These are phyloP conservation scores for Hypothenemus hampei DNA, from an alignment of 1,140 invertebrate species.

Conservation along the genomic window DNA sequence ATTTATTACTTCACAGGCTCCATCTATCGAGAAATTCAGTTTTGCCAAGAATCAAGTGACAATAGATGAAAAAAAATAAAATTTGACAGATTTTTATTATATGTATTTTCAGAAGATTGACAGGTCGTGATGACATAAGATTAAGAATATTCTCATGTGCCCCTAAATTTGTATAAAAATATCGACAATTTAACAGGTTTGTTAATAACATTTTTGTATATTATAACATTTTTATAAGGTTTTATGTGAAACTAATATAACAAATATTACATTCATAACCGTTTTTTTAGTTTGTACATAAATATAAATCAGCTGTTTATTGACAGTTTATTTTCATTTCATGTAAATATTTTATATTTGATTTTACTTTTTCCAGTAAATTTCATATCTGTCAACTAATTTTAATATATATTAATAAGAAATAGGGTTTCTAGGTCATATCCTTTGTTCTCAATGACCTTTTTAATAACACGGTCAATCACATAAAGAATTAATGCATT, in stretches of 20 bases:
- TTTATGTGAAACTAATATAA: background rate
- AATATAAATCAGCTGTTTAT: slow-evolving; percentile 11
- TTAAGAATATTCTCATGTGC: background rate
- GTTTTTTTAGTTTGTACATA: background rate
- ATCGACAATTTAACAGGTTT: slow-evolving; percentile 3
- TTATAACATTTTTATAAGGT: background rate
- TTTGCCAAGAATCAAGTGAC: too few species aligned
- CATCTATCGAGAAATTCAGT: too few species aligned
- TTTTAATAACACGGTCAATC: background rate
- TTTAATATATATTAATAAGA: background rate
- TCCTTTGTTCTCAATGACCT: slow-evolving; percentile 3
- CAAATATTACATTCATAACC: background rate
- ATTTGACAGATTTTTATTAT: too few species aligned
- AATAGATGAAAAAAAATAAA: too few species aligned
- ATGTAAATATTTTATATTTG: background rate
- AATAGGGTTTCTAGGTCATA: slow-evolving; percentile 9
- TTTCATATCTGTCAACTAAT: background rate
- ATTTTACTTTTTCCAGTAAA: background rate
- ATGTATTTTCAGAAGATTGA: too few species aligned
- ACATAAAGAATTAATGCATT: background rate
- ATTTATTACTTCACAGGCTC: too few species aligned
- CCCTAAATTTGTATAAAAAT: background rate
- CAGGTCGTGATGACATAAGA: slow-evolving; percentile 6
- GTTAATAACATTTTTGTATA: background rate
- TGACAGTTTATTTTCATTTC: background rate